Percentiles rank a stretch among this genome's conserved stretches.
Evolutionary conservation across 2,888 invertebrate species (phyloP).

Genomic region (Eulithis prunata): DNA sequence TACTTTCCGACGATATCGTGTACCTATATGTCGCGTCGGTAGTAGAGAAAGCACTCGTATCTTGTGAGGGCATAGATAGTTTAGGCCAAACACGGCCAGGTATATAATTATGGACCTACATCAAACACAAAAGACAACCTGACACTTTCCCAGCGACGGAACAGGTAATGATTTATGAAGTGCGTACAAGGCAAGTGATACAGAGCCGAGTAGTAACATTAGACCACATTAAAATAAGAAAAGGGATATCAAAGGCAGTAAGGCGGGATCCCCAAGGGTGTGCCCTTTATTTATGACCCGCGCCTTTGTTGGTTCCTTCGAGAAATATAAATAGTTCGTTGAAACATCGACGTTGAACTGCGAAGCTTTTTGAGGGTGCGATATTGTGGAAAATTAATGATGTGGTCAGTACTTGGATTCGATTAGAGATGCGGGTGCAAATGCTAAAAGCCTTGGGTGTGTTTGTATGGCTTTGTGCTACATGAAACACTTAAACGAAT

Average conservation of each 20-base stretch:
- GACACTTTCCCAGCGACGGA: constrained; percentile 41
- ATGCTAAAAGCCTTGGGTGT: constrained; percentile 76
- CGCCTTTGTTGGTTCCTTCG: constrained; percentile 75
- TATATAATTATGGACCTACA: constrained; percentile 17
- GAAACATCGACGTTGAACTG: constrained; percentile 74
- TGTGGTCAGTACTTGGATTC: constrained; percentile 80
- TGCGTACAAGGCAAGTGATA: constrained; percentile 68
- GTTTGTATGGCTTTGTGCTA: constrained; percentile 74
- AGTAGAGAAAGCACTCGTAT: background rate
- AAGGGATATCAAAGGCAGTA: constrained; percentile 81
- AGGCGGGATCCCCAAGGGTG: constrained; percentile 71
- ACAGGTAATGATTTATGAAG: constrained; percentile 81
- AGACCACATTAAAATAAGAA: constrained; percentile 80
- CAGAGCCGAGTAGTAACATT: constrained; percentile 69
- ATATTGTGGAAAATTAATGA: constrained; percentile 83
- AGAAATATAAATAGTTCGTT: constrained; percentile 83
- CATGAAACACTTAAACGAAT: constrained; percentile 73
- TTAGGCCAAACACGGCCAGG: constrained; percentile 4
- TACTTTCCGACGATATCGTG: too few relatives aligned
- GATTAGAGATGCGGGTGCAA: constrained; percentile 72
- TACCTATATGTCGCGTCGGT: too few relatives aligned
- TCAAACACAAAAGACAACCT: constrained; percentile 38
- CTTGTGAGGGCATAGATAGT: background rate
- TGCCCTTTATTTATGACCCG: constrained; percentile 78
- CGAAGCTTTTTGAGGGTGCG: constrained; percentile 76